Conservation (phyloP, 2,797 vertebrate genomes). For the Coendou prehensilis region DNA sequence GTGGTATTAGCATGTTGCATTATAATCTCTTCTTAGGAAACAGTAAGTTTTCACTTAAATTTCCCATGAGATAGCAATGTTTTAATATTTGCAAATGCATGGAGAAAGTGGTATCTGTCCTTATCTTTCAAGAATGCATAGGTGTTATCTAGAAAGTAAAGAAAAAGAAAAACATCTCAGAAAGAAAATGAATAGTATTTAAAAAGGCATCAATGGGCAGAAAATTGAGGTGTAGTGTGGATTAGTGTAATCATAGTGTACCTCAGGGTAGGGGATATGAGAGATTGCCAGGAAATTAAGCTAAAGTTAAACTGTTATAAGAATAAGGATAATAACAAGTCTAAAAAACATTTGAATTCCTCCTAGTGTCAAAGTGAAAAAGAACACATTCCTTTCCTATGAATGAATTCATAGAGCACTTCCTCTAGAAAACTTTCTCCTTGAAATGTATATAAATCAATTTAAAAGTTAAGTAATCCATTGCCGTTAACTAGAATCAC, state of each 20-base stretch:
- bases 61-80: neutral
- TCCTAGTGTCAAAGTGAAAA: neutral
- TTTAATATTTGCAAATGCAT: neutral
- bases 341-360: neutral
- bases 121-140: neutral
- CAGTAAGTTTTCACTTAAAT: neutral
- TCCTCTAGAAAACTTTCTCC: neutral
- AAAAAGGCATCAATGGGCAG: neutral
- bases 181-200: neutral
- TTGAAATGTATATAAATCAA: neutral
- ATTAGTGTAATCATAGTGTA: neutral
- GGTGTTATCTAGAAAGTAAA: neutral
- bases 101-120: neutral
- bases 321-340: neutral
- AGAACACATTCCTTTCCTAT: neutral
- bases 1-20: neutral
- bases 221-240: neutral
- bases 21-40: neutral
- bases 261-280: neutral
- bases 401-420: neutral
- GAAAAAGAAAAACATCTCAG: neutral
- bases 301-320: neutral
- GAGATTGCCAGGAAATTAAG: neutral
- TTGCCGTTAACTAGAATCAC: neutral
- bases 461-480: neutral